A percentile compares a stretch with the other conserved stretches of the same genome.
These are phyloP conservation scores for Ochropleura leucogaster DNA, from an alignment of 2,888 invertebrate genomes.

Conservation along the genomic window DNA sequence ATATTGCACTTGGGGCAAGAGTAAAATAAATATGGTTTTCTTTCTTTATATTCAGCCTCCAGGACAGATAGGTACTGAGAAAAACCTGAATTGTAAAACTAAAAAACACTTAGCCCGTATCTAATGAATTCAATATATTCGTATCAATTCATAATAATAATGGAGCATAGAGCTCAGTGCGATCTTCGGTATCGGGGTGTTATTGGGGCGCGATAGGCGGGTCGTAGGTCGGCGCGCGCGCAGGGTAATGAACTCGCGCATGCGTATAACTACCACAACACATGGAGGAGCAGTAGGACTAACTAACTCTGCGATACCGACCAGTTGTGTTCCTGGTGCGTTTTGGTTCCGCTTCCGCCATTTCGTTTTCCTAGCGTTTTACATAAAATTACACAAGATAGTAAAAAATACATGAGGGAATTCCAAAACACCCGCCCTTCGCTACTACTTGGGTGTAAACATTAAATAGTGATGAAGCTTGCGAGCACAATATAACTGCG, in stretches of 20 bases:
- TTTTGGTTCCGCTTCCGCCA: neutral
- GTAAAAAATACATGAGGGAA: neutral
- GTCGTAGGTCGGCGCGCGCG: conserved; percentile 75
- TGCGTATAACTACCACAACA: conserved; percentile 31
- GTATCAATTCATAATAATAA: conserved; percentile 16
- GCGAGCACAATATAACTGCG: too few species aligned
- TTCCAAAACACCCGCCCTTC: neutral
- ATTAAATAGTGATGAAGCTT: neutral
- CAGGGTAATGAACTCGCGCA: conserved; percentile 70
- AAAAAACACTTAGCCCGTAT: neutral
- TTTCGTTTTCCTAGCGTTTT: neutral
- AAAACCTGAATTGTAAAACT: neutral
- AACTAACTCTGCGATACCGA: neutral
- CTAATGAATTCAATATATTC: conserved; percentile 16
- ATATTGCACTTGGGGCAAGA: too few species aligned
- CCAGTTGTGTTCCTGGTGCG: neutral
- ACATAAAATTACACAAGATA: neutral
- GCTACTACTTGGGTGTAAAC: neutral
- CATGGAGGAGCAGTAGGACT: conserved; percentile 21
- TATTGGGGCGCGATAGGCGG: conserved; percentile 76
- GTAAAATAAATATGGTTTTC: too few species aligned
- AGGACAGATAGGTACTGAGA: neutral
- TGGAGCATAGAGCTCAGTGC: conserved; percentile 14
- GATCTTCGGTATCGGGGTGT: conserved; percentile 64
- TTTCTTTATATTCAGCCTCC: neutral